Evolutionary conservation across 1,140 invertebrate species (phyloP), one percentile per base, ranked within the genome.

Genomic region (Caenorhabditis brenneri): DNA sequence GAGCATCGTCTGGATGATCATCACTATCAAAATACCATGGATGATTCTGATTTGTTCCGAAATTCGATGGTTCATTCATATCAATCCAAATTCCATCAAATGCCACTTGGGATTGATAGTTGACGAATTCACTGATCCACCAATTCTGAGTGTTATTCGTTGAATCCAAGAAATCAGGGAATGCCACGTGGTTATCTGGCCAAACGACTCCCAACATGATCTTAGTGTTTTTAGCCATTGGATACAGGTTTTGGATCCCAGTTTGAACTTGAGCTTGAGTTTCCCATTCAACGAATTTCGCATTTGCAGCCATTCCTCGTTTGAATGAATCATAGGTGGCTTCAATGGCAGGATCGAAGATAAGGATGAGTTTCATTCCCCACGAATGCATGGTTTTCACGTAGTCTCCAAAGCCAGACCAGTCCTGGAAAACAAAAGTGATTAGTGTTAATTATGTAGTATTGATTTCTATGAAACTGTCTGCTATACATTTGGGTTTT

Each of bases 151-250:
- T 85, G 0, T 82, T 83, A 33, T 84, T 84, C 10, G 84, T 81
- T 0, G 84, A 19, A 69, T 91, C 87, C n/a, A 89, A 88, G 82
- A 90, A 91, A 69, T 91, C 91, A 22, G 91, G 91, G 80, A 90
- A 89, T 49, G 81, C 90, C 1, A 89, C 89, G 15, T 88, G 87
- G 4, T 81, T 48, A 15, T 89, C 89, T 49, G 91, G 91, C 91
- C 91, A 91, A 1, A 91, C 89, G 86, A 91, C 82, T 39, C 87
- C 87, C 46, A 87, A 79, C 87, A 87, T 87, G 60, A 87, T 86
- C 60, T 87, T 87, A 1, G 85, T 87, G 55, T 80, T 58, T 31
- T 88, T 86, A 15, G 85, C 83, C 78, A 86, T 48, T 19, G 86
- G 86, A 78, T 88, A 87, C 33, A 65, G 53, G 22, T 88, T 60